A percentile compares a stretch with the other conserved stretches of the same genome.
These are phyloP conservation scores for Gallinago media DNA, from an alignment of 2,113 vertebrate species.

Conservation along the genomic window DNA sequence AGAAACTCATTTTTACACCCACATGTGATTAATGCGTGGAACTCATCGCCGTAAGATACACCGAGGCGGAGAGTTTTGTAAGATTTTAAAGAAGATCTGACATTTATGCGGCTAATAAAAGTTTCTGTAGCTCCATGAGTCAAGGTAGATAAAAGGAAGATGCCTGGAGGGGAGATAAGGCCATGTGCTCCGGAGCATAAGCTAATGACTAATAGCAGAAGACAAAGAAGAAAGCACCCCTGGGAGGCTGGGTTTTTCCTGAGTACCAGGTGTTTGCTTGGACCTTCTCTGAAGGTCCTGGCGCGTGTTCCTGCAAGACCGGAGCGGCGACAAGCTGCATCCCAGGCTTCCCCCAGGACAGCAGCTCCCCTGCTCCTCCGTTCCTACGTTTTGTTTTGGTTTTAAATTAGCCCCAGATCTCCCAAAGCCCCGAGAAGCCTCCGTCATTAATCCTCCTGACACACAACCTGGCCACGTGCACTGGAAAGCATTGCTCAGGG, in stretches of 20 bases:
- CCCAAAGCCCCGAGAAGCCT: constrained; percentile 1
- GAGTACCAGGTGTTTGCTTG: constrained; percentile 55
- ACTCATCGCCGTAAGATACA: background rate
- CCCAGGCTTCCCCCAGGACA: constrained; percentile 50
- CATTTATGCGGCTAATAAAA: constrained; percentile 63
- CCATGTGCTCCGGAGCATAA: constrained; percentile 65
- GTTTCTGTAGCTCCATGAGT: constrained; percentile 57
- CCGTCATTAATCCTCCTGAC: constrained; percentile 55
- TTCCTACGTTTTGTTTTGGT: constrained; percentile 49
- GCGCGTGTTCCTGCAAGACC: constrained; percentile 57
- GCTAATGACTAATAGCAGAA: constrained; percentile 67
- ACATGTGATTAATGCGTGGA: constrained; percentile 7
- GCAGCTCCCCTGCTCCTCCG: constrained; percentile 45
- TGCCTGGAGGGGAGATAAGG: constrained; percentile 65
- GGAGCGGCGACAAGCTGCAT: background rate
- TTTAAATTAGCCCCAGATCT: constrained; percentile 61
- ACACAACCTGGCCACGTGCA: constrained; percentile 33
- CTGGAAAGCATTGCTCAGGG: constrained; percentile 60
- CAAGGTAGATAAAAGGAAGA: constrained; percentile 66
- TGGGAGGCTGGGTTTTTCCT: constrained; percentile 59
- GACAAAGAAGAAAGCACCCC: constrained; percentile 62
- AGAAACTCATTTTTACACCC: constrained; percentile 53
- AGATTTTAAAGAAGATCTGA: constrained; percentile 63
- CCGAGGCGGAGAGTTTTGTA: constrained; percentile 4
- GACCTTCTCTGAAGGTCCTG: constrained; percentile 62